phyloP scores from a whole-genome alignment of 2,888 invertebrate genomes.

The Neoaliturus tenellus region DNA sequence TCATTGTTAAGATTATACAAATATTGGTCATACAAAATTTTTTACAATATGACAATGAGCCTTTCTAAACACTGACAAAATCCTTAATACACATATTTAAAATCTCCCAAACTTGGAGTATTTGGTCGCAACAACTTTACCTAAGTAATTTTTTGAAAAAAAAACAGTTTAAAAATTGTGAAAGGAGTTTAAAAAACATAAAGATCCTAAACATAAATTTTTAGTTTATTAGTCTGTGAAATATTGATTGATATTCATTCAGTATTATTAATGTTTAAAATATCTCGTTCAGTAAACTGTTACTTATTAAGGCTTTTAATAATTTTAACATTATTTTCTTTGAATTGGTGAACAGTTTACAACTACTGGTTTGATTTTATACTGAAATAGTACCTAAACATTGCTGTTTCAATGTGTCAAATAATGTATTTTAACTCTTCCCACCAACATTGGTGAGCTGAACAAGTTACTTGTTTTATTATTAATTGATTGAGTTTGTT shows the following conservation, averaged over 20 bases:
- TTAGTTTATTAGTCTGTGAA: too few species aligned
- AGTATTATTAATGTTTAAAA: conserved; percentile 4
- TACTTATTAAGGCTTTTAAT: not conserved
- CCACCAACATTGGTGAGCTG: not conserved
- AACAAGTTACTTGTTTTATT: not conserved
- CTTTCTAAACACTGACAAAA: too few species aligned
- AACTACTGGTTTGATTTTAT: not conserved
- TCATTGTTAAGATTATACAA: too few species aligned
- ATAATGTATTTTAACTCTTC: not conserved
- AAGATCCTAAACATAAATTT: too few species aligned
- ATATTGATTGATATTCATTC: not conserved
- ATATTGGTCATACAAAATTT: too few species aligned
- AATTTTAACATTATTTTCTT: not conserved
- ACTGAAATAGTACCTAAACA: not conserved
- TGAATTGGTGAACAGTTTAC: not conserved
- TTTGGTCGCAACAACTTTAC: too few species aligned
- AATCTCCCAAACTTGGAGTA: too few species aligned
- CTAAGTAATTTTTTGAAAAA: too few species aligned
- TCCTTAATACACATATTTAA: too few species aligned
- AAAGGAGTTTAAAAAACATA: too few species aligned
- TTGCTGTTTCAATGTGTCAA: not conserved
- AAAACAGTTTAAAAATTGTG: too few species aligned
- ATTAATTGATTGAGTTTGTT: not conserved
- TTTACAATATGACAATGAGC: too few species aligned
- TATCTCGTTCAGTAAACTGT: not conserved